Evolutionary conservation across 1,140 invertebrate species (phyloP).

Genomic region (Aphidius gifuensis): DNA sequence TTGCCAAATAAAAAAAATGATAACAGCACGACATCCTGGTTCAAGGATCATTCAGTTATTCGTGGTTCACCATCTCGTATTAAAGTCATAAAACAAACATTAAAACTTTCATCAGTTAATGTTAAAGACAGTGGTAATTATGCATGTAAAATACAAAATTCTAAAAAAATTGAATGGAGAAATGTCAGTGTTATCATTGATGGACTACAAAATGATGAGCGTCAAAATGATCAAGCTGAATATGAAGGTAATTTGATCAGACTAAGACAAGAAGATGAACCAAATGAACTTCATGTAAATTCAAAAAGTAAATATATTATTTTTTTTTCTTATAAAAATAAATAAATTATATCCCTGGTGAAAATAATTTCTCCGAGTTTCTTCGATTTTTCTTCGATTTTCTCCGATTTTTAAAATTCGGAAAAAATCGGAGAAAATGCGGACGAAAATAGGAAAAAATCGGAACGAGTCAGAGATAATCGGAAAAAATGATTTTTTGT

Average conservation of each 20-base stretch:
- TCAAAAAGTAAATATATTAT: conserved; percentile 36
- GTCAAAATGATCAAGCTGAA: conserved; percentile 33
- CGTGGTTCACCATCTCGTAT: conserved; percentile 27
- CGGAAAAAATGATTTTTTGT: no score
- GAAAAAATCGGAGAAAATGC: no score
- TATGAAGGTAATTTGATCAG: conserved; percentile 34
- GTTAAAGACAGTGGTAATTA: conserved; percentile 41
- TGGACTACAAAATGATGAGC: conserved; percentile 37
- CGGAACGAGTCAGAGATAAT: no score
- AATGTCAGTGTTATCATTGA: conserved; percentile 42
- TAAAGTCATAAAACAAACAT: conserved; percentile 34
- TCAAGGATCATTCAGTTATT: conserved; percentile 39
- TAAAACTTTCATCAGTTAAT: conserved; percentile 40
- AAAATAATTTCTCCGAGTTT: no score
- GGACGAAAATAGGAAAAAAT: no score
- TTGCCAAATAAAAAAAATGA: conserved; percentile 26
- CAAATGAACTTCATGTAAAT: conserved; percentile 45
- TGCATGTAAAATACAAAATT: conserved; percentile 34
- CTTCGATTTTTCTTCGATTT: no score
- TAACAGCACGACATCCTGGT: conserved; percentile 35
- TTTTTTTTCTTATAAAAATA: not conserved
- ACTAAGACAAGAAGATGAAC: conserved; percentile 43
- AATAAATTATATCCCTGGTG: no score
- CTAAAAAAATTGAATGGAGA: conserved; percentile 36
- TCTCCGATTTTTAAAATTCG: no score